Base-by-base conservation (phyloP, 1,140 invertebrate species). In the Drosophila sproati region DNA sequence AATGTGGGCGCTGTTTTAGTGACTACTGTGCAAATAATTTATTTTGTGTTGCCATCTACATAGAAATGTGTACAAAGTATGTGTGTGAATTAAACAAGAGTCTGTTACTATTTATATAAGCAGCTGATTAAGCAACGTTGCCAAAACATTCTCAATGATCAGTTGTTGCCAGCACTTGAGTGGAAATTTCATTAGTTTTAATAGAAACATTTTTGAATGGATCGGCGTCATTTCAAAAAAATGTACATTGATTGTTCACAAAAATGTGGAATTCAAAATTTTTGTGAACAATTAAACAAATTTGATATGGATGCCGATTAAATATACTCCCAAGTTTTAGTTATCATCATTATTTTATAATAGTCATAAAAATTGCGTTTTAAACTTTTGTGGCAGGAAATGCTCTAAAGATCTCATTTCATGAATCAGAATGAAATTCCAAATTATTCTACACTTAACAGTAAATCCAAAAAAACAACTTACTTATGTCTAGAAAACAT, bases 1-100 rank as follows among this genome's bases (percentile, higher is more conserved):
- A 62, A 45, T 74, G 56, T 68, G 48, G 48, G 71, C 29, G 54
- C 55, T 73, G 64, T 68, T 73, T 74, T 75, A 75, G 73, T 45
- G 55, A 75, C 67, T 74, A 8, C 52, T 39, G 57, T 69, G 72
- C 63, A 60, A 73, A 73, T 60, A 73, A 59, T 62, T 62, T 62
- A 70, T 57, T 62, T 69, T 56, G 61, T 63, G 31, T 60, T 37
- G 12, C 51, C 47, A 7, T 20, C 3, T n/a, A 29, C 5, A 52
- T 10, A 5, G 51, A 32, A 29, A 12, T 12, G 52, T 2, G 45
- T 43, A 54, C 31, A 35, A 20, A 20, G 20, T 45, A 41, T n/a
- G 31, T 59, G 20, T 35, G 8, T 66, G 34, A 6, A 45, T 7
- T 66, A 32, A 6, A 41, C 39, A 55, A 66, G 31, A 20, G 39